Conservation (phyloP, 2,888 invertebrate species). For the Monochamus alternatus region DNA sequence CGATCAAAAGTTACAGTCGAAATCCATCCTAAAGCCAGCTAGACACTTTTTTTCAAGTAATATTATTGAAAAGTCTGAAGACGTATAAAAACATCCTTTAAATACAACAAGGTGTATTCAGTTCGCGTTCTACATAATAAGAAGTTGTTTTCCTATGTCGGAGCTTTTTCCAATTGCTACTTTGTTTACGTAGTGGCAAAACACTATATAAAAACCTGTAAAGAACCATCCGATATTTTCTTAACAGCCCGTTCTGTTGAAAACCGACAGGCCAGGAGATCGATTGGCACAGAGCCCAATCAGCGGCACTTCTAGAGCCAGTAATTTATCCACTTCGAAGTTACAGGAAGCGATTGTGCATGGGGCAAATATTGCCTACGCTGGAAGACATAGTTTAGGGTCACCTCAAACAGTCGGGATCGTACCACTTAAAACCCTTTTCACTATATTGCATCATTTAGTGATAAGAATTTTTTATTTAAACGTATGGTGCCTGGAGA, state of each 20-base stretch:
- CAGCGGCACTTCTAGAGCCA: slow-evolving; percentile 3
- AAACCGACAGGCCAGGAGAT: not conserved
- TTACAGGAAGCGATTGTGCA: slow-evolving; percentile 15
- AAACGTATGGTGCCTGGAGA: too few relatives aligned
- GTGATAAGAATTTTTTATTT: too few relatives aligned
- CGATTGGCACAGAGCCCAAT: slow-evolving; percentile 26
- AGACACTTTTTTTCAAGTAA: too few relatives aligned
- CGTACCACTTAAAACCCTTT: too few relatives aligned
- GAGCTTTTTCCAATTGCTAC: not conserved
- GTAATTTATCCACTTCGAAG: slow-evolving; percentile 7
- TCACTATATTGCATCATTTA: too few relatives aligned
- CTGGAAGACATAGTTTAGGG: not conserved
- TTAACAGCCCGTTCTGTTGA: not conserved
- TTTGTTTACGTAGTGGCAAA: not conserved
- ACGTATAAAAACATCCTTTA: not conserved
- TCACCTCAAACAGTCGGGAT: not conserved
- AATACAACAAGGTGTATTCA: not conserved
- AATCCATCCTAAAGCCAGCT: too few relatives aligned
- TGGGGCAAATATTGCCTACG: not conserved
- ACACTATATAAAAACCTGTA: not conserved
- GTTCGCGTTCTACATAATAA: not conserved
- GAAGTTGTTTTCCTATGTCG: not conserved
- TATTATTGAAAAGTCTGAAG: not conserved
- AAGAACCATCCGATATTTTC: not conserved
- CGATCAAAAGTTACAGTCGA: too few relatives aligned